Evolutionary conservation across 2,797 vertebrate species (phyloP), one percentile per base, ranked within the genome.

Genomic region (Hipposideros larvatus): DNA sequence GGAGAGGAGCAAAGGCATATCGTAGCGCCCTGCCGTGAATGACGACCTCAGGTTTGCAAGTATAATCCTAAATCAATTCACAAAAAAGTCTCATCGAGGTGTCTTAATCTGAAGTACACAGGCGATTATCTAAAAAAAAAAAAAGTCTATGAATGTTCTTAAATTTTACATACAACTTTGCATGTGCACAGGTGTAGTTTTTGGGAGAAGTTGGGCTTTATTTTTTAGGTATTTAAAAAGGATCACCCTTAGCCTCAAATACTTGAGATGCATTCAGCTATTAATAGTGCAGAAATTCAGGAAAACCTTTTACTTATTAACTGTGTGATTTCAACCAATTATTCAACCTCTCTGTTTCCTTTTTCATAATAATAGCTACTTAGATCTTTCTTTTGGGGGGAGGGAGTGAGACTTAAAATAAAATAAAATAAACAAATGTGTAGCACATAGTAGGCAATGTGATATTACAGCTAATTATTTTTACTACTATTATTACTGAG

Each of bases 401-500:
- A 6, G 13, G 14, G 22, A 41, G 16, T 26, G 34, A 68, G 57
- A 15, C 41, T 31, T 91, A 83, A 96, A 92, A 53, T 77, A 70
- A 92, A 95, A 68, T 65, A 73, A 84, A 48, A 79, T 22, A 65
- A 87, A 71, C 71, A 77, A 37, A 43, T 37, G 48, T 51, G 61
- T 48, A 79, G 71, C 24, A 37, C 16, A 26, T 24, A 55, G 46
- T n/a, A 90, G 65, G 77, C 26, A 26, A 51, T 71, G 22, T 37
- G 66, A 48, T 73, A 68, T 37, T 77, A 70, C 2, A 37, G 26
- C 21, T 92, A 75, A 87, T 93, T 88, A 87, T 82, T 95, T 95
- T 92, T 71, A 34, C 59, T 71, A 21, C 92, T 88, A 71, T 92
- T 85, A 75, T 73, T 92, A 21, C 91, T 75, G 82, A 89, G 84